Percentiles rank a stretch among this genome's conserved stretches.
phyloP scores from a whole-genome alignment of 2,797 vertebrate species.

The Odontamblyopus rebecca region DNA sequence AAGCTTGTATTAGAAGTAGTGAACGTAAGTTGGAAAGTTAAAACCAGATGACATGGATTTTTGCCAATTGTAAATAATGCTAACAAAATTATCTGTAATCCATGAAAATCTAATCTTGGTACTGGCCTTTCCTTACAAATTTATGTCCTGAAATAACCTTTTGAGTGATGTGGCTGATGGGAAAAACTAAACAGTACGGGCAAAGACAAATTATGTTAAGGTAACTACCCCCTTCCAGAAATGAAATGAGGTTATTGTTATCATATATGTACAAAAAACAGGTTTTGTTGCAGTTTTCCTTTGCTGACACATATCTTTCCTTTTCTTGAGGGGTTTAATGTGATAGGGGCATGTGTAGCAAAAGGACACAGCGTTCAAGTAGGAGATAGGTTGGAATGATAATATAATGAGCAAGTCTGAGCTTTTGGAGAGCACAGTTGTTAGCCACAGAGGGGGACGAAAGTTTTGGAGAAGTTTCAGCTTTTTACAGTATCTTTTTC shows the following conservation, averaged over 20 bases:
- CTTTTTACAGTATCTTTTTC: conserved; percentile 36
- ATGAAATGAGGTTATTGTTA: no score
- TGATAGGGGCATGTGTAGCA: background rate
- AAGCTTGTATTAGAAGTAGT: no score
- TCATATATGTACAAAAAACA: no score
- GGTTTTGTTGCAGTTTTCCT: no score
- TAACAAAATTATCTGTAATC: background rate
- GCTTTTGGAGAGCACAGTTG: conserved; percentile 8
- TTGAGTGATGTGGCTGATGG: background rate
- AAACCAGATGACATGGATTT: background rate
- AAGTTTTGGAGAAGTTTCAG: conserved; percentile 57
- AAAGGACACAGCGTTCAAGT: conserved; percentile 3
- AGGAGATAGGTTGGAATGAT: background rate
- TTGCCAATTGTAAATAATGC: background rate
- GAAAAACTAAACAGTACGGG: no score
- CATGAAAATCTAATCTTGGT: no score
- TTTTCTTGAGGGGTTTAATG: no score
- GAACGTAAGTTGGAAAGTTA: no score
- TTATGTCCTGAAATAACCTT: background rate
- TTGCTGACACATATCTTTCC: no score
- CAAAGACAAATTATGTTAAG: no score
- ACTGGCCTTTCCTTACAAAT: background rate
- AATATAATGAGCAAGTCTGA: conserved; percentile 7
- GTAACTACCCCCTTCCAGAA: no score
- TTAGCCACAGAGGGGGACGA: conserved; percentile 29